Base-by-base conservation (phyloP, 2,113 vertebrate genomes). In the Calonectris borealis region DNA sequence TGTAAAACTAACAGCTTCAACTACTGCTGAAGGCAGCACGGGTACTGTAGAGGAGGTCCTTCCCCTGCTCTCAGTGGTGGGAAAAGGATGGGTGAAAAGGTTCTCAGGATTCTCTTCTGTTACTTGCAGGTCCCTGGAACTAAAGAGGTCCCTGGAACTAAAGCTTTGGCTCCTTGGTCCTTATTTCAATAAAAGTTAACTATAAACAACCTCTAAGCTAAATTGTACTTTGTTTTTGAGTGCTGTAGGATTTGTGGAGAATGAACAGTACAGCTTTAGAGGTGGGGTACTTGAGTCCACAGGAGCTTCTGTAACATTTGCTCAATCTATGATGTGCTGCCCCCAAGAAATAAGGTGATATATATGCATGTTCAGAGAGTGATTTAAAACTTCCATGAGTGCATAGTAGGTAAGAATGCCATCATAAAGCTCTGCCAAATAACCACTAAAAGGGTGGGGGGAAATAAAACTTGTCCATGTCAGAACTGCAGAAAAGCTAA, bases 91-190 rank as follows among this genome's bases (percentile, higher is more conserved):
- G 40, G 31, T 0, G 5, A 49, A 32, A 66, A 72, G 4, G 29
- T 54, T 81, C 85, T 91, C 12, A 89, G 66, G 46, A 48, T 42
- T 79, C 48, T 89, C 11, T 84, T 89, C 32, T 79, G 31, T 92
- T 82, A 32, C 49, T 94, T 94, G 80, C 96, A 96, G 97, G 91
- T 91, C 61, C 51, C 61, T 76, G 88, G 86, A 92, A 90, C 31
- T 40, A 58, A 55, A 3, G 76, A 71, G 52, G 40, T 6, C 24
- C 9, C 68, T 81, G 80, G 65, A 88, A 75, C 55, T 38, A 88
- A 62, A 49, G 49, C 36, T 82, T 71, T 76, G 69, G 65, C 44
- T 91, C 62, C 51, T 49, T 4, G 7, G 48, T 72, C 66, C 72
- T 42, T 68, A 29, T 48, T 77, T 66, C 70, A 96, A 94, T 97